Base-by-base conservation (phyloP, 92 coral and sea anemone genomes). In the Porites lobata region DNA sequence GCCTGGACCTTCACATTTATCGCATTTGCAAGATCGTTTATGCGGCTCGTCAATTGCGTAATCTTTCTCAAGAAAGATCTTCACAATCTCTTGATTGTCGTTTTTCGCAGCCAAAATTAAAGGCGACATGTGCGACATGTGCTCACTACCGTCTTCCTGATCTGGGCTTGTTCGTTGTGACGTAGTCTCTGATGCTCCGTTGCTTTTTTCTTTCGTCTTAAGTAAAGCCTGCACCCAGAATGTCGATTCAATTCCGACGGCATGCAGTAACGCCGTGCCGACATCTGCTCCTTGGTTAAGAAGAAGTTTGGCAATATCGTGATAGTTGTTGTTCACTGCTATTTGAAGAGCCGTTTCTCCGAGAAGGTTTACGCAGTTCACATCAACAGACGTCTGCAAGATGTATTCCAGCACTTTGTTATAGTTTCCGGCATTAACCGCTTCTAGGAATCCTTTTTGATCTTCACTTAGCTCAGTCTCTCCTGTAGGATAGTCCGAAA, bases 301-400 rank as follows among this genome's bases (percentile, higher is more conserved):
- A 1, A 96, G 87, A 59, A 93, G 85, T 67, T 88, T 81, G 59
- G 94, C 86, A 73, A 96, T 90, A 17, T 81, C 97, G n/a, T 57
- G 85, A 7, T 87, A 88, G 29, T 88, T 87, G 69, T 90, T 92
- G 18, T 85, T 86, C n/a, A 92, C 92, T 9, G 98, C 99, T 11
- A 97, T 70, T 75, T 95, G 98, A 77, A 97, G 88, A 12, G 96
- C 98, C 1, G 99, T 95, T 79, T 93, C 89, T 11, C 99, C 99
- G 24, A 72, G 70, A 29, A 90, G 78, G 75, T 95, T 88, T 69
- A 91, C 90, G 29, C 96, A 96, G 88, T 97, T 95, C 24, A 94
- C 79, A 64, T 95, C 96, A 24, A 95, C 93, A 10, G 82, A 85
- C 71, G 79, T 85, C 52, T 59, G 73, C 77, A 80, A 63, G 18